Evolutionary conservation across 2,797 vertebrate species (phyloP).

Genomic region (Manis crassicaudata): DNA sequence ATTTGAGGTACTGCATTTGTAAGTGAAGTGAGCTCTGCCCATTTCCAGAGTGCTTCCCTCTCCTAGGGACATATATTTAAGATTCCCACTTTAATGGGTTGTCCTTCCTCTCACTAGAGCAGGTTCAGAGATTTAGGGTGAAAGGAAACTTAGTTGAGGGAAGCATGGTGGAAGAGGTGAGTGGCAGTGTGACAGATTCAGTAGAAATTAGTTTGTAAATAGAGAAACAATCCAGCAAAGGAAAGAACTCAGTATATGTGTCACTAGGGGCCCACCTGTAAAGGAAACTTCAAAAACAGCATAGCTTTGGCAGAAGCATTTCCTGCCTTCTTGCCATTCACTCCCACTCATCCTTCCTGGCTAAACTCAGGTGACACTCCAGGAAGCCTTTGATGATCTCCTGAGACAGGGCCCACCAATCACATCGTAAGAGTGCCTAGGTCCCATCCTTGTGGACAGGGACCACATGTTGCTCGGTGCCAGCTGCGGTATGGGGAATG

Average conservation of each 20-base stretch:
- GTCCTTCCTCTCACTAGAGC: not conserved
- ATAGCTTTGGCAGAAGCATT: not conserved
- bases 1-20: not conserved
- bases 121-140: not conserved
- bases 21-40: not conserved
- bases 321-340: constrained; percentile 47
- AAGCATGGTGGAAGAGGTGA: not conserved
- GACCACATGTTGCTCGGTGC: not conserved
- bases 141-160: constrained; percentile 28
- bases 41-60: not conserved
- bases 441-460: not conserved
- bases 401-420: not conserved
- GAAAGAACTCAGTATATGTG: not conserved
- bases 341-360: constrained; percentile 53
- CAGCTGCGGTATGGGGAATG: not conserved
- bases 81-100: not conserved
- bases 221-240: not conserved
- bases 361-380: constrained; percentile 8
- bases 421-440: not conserved
- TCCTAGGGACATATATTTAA: not conserved
- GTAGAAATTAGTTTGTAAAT: not conserved
- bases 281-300: constrained; percentile 20
- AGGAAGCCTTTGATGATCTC: constrained; percentile 52
- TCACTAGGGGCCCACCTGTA: not conserved
- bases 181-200: not conserved